Evolutionary conservation across 2,113 vertebrate species (phyloP).

Genomic region (Elgaria multicarinata): DNA sequence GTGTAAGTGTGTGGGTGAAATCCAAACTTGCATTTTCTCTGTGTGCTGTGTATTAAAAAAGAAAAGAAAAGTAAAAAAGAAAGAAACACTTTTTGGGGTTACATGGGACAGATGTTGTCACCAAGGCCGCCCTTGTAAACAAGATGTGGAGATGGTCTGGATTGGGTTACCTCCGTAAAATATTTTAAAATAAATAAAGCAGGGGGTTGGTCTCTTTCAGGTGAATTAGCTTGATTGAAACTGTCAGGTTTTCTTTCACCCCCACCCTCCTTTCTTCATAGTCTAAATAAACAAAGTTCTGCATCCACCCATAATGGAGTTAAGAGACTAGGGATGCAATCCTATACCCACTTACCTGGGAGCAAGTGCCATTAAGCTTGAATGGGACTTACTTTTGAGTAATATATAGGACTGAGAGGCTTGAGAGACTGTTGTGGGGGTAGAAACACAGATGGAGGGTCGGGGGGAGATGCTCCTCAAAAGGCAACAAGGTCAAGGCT

Average conservation of each 20-base stretch:
- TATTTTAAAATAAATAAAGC: conserved; percentile 81
- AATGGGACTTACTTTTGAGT: not conserved
- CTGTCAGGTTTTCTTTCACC: conserved; percentile 75
- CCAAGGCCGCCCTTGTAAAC: conserved; percentile 72
- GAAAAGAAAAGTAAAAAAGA: not conserved
- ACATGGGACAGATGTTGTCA: conserved; percentile 77
- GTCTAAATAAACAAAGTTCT: conserved; percentile 80
- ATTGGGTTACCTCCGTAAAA: conserved; percentile 79
- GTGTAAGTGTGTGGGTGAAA: not conserved
- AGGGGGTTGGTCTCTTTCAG: conserved; percentile 80
- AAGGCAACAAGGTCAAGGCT: not conserved
- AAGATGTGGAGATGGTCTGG: conserved; percentile 74
- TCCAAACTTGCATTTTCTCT: too few species aligned
- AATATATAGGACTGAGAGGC: not conserved
- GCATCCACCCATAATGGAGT: conserved; percentile 60
- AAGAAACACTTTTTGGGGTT: conserved; percentile 52
- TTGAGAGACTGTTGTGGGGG: conserved; percentile 28
- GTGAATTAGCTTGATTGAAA: conserved; percentile 83
- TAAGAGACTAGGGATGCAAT: conserved; percentile 52
- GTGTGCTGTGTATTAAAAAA: not conserved
- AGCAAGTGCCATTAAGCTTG: not conserved
- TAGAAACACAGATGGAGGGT: conserved; percentile 25
- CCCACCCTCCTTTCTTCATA: conserved; percentile 47
- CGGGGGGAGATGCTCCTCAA: conserved; percentile 1
- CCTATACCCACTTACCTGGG: not conserved